These are phyloP conservation scores for Drosophila engyochracea DNA, from an alignment of 2,888 invertebrate species.

Conservation along the genomic window DNA sequence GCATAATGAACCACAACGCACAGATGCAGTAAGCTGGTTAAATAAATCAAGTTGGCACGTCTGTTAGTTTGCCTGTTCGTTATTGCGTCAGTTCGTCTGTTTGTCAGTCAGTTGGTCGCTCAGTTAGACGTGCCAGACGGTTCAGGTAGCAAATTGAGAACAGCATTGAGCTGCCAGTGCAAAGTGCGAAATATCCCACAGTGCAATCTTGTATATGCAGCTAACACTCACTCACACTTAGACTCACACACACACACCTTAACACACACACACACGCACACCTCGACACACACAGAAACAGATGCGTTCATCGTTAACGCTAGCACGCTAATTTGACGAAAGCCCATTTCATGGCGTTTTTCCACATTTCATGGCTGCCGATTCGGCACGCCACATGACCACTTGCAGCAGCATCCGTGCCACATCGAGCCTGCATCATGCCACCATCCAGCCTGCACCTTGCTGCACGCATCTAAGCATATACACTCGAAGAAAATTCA, in stretches of 20 bases:
- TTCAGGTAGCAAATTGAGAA: slow-evolving; percentile 55
- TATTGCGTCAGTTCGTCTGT: not conserved
- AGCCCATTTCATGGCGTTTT: slow-evolving; percentile 82
- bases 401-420: slow-evolving; percentile 30
- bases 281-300: slow-evolving; percentile 8
- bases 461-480: slow-evolving; percentile 19
- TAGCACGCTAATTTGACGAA: slow-evolving; percentile 83
- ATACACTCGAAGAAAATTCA: not conserved
- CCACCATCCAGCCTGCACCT: slow-evolving; percentile 40
- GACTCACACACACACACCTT: not conserved
- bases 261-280: not conserved
- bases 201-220: slow-evolving; percentile 54
- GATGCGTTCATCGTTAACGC: slow-evolving; percentile 73
- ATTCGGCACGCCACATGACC: slow-evolving; percentile 57
- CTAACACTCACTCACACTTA: not conserved
- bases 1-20: not conserved
- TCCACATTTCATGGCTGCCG: slow-evolving; percentile 73
- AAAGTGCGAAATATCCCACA: slow-evolving; percentile 81
- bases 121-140: slow-evolving; percentile 11
- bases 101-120: not conserved
- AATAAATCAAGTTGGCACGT: slow-evolving; percentile 48
- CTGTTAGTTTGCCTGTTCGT: not conserved
- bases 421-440: slow-evolving; percentile 30
- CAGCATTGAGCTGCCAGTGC: slow-evolving; percentile 57
- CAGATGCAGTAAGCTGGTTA: slow-evolving; percentile 33